These are phyloP conservation scores for Acanthopleura granulata DNA, from an alignment of 2,888 invertebrate genomes.

Conservation along the genomic window DNA sequence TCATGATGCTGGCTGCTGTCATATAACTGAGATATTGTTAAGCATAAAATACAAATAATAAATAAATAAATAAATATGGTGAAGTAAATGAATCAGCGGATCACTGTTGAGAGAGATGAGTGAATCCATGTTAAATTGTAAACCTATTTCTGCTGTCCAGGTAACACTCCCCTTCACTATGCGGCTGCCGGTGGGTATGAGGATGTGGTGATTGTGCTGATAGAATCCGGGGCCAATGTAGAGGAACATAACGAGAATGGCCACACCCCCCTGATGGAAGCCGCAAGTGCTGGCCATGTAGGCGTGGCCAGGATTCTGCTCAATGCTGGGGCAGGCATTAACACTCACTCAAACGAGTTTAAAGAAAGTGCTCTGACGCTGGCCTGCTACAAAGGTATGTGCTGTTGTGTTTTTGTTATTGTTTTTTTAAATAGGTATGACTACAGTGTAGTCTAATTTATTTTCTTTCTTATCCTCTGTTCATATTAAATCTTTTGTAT, in stretches of 20 bases:
- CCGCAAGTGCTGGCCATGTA: constrained; percentile 70
- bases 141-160: constrained; percentile 34
- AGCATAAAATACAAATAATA: no score
- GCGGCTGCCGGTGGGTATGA: constrained; percentile 77
- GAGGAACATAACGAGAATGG: constrained; percentile 99
- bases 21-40: no score
- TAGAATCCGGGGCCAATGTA: constrained; percentile 92
- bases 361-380: constrained; percentile 97
- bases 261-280: constrained; percentile 86
- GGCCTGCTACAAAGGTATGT: constrained; percentile 88
- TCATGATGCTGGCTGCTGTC: no score
- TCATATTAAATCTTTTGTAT: no score
- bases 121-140: no score
- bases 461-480: no score
- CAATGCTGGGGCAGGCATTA: constrained; percentile 95
- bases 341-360: constrained; percentile 98
- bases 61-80: no score
- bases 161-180: constrained; percentile 91
- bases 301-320: constrained; percentile 78
- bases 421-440: no score
- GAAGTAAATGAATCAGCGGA: no score
- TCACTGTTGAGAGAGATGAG: no score
- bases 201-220: constrained; percentile 89
- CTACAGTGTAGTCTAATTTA: no score
- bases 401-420: not conserved